A percentile compares a stretch with the other conserved stretches of the same genome.
Conservation (phyloP, 2,113 vertebrate genomes). For the Larimichthys crocea region DNA sequence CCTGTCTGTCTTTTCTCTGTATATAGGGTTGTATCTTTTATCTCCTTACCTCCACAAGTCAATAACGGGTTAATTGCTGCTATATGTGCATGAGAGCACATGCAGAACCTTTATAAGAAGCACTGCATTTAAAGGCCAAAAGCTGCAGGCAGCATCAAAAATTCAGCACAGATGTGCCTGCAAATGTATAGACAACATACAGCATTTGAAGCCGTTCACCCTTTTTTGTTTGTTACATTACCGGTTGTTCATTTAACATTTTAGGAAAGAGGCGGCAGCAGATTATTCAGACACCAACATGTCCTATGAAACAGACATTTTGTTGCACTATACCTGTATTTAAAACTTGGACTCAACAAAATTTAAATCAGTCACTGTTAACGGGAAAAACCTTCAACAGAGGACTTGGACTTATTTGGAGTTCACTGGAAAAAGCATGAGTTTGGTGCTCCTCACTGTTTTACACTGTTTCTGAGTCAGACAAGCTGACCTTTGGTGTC, state of each 20-base stretch:
- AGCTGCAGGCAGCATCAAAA: not conserved
- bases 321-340: not conserved
- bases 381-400: not conserved
- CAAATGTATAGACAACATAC: not conserved
- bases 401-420: not conserved
- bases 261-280: not conserved
- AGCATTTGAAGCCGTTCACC: no score
- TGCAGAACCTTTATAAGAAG: not conserved
- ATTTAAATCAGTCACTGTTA: no score
- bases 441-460: not conserved
- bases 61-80: no score
- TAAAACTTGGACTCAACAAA: not conserved
- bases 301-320: not conserved
- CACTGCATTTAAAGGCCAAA: not conserved
- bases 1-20: no score
- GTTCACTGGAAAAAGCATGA: not conserved
- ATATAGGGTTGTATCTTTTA: no score
- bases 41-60: no score
- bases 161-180: no score
- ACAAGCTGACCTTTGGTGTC: not conserved
- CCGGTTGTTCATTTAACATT: not conserved
- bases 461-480: not conserved
- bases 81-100: not conserved
- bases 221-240: no score
- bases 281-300: not conserved